These are phyloP conservation scores for Poecile montanus DNA, from an alignment of 2,797 vertebrate genomes.

Conservation along the genomic window DNA sequence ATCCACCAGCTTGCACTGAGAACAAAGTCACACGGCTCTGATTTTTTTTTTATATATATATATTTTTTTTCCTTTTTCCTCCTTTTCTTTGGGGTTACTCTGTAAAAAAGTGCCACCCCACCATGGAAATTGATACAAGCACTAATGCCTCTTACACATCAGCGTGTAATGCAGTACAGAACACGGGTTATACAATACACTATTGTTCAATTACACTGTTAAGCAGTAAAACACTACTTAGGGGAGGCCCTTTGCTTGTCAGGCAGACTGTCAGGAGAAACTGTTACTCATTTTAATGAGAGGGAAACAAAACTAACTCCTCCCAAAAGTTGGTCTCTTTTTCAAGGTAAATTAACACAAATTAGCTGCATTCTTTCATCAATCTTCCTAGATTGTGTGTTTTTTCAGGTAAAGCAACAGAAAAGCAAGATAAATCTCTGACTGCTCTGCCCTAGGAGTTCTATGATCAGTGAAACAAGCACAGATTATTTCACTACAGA, in stretches of 20 bases:
- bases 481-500: not conserved
- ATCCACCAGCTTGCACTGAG: not conserved
- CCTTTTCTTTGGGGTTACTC: not conserved
- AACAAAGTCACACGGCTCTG: not conserved
- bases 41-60: not conserved
- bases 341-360: conserved; percentile 1
- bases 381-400: not conserved
- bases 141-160: conserved; percentile 28
- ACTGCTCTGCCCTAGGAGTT: not conserved
- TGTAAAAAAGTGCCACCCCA: not conserved
- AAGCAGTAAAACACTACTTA: conserved; percentile 47
- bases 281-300: conserved; percentile 44
- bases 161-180: conserved; percentile 19
- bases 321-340: not conserved
- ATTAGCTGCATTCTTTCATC: conserved; percentile 27
- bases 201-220: conserved; percentile 41
- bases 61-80: not conserved
- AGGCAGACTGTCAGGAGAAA: conserved; percentile 32
- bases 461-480: not conserved
- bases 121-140: conserved; percentile 57
- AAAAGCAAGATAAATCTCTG: not conserved
- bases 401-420: conserved; percentile 1
- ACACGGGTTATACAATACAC: not conserved
- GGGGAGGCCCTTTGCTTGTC: conserved; percentile 30
- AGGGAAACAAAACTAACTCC: conserved; percentile 23